These are phyloP conservation scores for Triplophysa siluroides DNA, from an alignment of 2,113 vertebrate species.

Conservation along the genomic window DNA sequence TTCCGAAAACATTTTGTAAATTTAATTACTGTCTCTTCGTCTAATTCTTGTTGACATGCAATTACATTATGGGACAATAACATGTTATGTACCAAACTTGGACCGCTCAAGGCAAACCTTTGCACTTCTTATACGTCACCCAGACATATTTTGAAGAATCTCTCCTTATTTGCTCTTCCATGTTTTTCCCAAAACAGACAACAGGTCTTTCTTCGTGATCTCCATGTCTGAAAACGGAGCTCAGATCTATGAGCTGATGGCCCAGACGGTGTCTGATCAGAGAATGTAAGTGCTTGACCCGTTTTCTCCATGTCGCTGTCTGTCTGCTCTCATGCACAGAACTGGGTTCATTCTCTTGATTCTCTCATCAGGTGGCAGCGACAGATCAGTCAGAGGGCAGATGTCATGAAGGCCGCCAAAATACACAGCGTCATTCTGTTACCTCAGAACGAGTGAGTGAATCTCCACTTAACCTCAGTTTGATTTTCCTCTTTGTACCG, in stretches of 20 bases:
- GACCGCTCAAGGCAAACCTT: too few relatives aligned
- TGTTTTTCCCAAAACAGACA: constrained; percentile 40
- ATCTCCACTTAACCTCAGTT: not conserved
- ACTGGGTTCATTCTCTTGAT: not conserved
- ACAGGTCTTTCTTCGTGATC: constrained; percentile 92
- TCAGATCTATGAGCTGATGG: constrained; percentile 95
- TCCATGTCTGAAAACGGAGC: constrained; percentile 96
- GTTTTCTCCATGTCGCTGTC: not conserved
- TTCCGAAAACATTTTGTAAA: too few relatives aligned
- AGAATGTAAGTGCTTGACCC: constrained; percentile 80
- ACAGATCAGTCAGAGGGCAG: constrained; percentile 88
- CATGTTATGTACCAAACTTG: too few relatives aligned
- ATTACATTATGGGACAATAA: too few relatives aligned
- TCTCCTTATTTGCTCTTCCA: not conserved
- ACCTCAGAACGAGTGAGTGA: constrained; percentile 73
- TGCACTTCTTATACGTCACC: too few relatives aligned
- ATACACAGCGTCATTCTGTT: constrained; percentile 80
- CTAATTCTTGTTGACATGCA: too few relatives aligned
- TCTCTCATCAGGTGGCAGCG: constrained; percentile 86
- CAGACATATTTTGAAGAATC: too few relatives aligned
- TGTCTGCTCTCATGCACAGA: not conserved
- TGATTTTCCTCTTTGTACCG: not conserved
- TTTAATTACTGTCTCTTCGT: too few relatives aligned
- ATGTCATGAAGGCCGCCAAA: constrained; percentile 85
- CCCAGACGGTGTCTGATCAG: constrained; percentile 92